Base-by-base conservation (phyloP, 1,140 invertebrate species). In the Leguminivora glycinivorella region DNA sequence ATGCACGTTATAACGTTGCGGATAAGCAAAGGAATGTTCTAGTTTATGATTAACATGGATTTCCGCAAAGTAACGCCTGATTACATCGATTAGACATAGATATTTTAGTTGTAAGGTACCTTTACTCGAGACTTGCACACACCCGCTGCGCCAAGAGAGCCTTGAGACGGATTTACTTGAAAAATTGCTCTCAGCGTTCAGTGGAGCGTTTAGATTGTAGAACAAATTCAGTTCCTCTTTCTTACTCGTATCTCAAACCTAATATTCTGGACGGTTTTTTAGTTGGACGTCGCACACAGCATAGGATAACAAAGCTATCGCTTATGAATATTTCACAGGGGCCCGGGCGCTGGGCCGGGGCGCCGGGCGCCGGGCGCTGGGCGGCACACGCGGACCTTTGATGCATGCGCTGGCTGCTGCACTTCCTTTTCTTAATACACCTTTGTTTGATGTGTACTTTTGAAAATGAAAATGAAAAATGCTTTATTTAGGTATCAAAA, bases 91-190 rank as follows among this genome's bases (percentile, higher is more conserved):
- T n/a, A n/a, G n/a, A n/a, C n/a, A n/a, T n/a, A n/a, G n/a, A n/a
- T n/a, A 29, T 29, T 29, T 29, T 29, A 29, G 26, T 29, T 29
- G 26, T 29, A 29, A 29, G 26, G 2, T 29, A 38, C 34, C 34
- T 38, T 12, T 38, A 38, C 34, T 38, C 40, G 47, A 9, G 6
- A 22, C 19, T 2, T 9, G 19, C 12, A 52, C 47, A 10, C 22
- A 52, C 17, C 47, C 6, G 7, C 47, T 52, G 19, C 47, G 17
- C 14, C 19, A 22, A 22, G 17, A 52, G 47, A 52, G 19, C 6
- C 47, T 52, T 52, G 47, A 52, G 47, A 52, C 47, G 47, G 47
- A 19, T 22, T 52, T 22, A 52, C 17, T 52, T 52, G 47, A 52
- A 52, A 52, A 52, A 52, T 52, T 52, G 47, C 47, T 17, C 47